Base-by-base conservation (phyloP, 2,888 invertebrate species). In the Cataglyphis livida region DNA sequence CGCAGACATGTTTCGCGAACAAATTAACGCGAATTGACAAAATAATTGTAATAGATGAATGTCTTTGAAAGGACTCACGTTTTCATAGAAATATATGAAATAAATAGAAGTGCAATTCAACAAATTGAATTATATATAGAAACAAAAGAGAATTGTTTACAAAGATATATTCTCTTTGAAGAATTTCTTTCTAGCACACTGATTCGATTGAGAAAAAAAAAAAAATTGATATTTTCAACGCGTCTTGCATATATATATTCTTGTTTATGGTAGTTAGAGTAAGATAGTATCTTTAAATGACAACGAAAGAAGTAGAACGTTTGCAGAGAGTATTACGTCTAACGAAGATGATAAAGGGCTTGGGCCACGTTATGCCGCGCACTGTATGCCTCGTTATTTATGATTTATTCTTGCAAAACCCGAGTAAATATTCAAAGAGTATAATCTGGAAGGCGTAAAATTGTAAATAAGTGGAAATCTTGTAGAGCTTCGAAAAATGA, bases 401-500 rank as follows among this genome's bases (percentile, higher is more conserved):
- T 62, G 32, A 15, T 62, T 18, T 32, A 32, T 35, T 62, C 12
- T 18, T 28, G 7, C 15, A 62, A 62, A 18, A 18, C 6, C 32
- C 18, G n/a, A 35, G n/a, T 62, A 35, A 62, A 35, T 5, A 62
- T 35, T 62, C 35, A 35, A 62, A n/a, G 62, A 61, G n/a, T 35
- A 35, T 62, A 62, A 62, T 62, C n/a, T n/a, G 35, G 15, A 35
- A 35, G 10, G 35, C 5, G 9, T 35, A 10, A n/a, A 62, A n/a
- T 62, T 62, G 18, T 62, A 62, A 62, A 62, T 35, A 62, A 62
- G 10, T n/a, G 35, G 4, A 35, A 35, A 62, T 62, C 35, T 35
- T n/a, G 44, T 3, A n/a, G n/a, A 51, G n/a, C 7, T 35, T 62
- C 18, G 0, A 15, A 62, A 18, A 18, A 32, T 0, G 9, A 9